Base-by-base conservation (phyloP, 2,888 invertebrate species). In the Glaucopsyche alexis region DNA sequence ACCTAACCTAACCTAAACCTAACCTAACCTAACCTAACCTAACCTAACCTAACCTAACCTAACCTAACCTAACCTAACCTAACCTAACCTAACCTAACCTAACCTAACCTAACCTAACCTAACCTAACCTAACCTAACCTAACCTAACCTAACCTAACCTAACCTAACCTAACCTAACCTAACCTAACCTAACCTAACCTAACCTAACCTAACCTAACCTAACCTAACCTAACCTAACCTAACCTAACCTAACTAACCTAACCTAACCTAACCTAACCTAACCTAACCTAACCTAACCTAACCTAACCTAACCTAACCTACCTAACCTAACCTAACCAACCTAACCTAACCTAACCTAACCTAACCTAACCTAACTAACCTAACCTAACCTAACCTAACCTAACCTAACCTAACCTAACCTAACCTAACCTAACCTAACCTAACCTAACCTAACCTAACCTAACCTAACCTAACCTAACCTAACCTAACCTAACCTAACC, bases 361-460 rank as follows among this genome's bases (percentile, higher is more conserved):
- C 76, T 74, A 74, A 77, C 78, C 76, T 75, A 77, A 78, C 77
- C n/a, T n/a, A n/a, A n/a, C 76, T 77, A 76, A 76, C 77, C 76
- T 75, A 75, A 73, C 75, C 74, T 73, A 76, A 76, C 76, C 76
- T 75, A 75, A 77, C 75, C 76, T 76, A 77, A 76, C 76, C 76
- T 76, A 77, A 77, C 76, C 76, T 76, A 77, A 76, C 77, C 76
- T 76, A 77, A 77, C 76, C 80, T 77, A 75, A 73, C 73, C 72
- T 74, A 74, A 74, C 74, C 76, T 74, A 78, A 78, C n/a, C n/a
- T n/a, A n/a, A n/a, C n/a, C n/a, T n/a, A n/a, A n/a, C n/a, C 78
- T 75, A 74, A 76, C 77, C 73, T 71, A 76, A 74, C 73, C 73
- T 73, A 74, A 76, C 74, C 73, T 74, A 72, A 74, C 73, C 69